Percentiles rank a stretch among this genome's conserved stretches.
Conservation (phyloP, 2,797 vertebrate genomes). For the Sphenopsis melanotis region DNA sequence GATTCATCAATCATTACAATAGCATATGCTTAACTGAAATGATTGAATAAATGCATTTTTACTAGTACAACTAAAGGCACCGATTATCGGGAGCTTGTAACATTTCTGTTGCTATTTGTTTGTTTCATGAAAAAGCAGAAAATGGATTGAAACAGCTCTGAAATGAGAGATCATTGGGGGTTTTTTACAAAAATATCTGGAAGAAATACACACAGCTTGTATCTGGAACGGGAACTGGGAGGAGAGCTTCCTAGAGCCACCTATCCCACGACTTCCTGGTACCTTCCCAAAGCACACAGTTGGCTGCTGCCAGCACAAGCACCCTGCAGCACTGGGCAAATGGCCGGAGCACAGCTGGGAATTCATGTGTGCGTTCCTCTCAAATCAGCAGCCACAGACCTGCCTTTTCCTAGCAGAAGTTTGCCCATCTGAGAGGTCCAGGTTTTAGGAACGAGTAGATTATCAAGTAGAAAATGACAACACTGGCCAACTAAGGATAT, state of each 20-base stretch:
- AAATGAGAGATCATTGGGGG: rapidly evolving
- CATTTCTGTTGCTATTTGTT: background rate
- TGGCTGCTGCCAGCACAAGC: background rate
- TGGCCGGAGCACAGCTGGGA: background rate
- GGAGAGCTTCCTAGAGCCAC: background rate
- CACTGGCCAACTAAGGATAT: background rate
- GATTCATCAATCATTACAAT: background rate
- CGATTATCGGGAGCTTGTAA: background rate
- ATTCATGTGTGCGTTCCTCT: background rate
- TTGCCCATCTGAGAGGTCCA: background rate
- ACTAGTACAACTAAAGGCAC: rapidly evolving
- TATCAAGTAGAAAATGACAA: background rate
- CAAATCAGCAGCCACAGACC: background rate
- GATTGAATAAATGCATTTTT: background rate
- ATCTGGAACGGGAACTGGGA: background rate
- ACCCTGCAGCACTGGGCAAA: background rate
- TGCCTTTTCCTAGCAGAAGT: background rate
- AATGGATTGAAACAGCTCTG: background rate
- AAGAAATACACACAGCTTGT: background rate
- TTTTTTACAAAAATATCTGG: background rate
- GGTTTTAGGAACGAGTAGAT: background rate
- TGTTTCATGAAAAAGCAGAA: background rate
- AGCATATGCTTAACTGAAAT: background rate
- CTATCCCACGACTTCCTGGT: background rate
- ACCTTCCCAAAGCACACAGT: background rate